These are phyloP conservation scores for Microcebus griseorufus DNA, from an alignment of 2,113 vertebrate species.

Conservation along the genomic window DNA sequence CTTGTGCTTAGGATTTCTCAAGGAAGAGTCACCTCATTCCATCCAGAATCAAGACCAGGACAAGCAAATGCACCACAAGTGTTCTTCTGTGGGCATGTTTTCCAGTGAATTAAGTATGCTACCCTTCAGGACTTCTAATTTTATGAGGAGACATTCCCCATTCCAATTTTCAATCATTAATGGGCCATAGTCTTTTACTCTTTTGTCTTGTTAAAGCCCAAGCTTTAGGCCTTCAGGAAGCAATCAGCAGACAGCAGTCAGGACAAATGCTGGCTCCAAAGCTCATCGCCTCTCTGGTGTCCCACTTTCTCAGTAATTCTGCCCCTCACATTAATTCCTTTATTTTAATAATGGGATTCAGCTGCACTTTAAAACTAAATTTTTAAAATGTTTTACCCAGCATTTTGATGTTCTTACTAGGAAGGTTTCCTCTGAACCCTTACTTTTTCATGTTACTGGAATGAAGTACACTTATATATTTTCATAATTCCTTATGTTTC, in stretches of 20 bases:
- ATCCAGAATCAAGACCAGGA: neutral
- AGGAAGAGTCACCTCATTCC: neutral
- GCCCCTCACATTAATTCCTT: neutral
- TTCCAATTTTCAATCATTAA: neutral
- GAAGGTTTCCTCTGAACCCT: neutral
- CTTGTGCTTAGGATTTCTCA: neutral
- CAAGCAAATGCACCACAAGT: neutral
- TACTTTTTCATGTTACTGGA: neutral
- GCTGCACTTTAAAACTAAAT: neutral
- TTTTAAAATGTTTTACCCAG: neutral
- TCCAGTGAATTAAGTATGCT: neutral
- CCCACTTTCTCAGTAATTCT: neutral
- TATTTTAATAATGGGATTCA: neutral
- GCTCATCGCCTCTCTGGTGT: neutral
- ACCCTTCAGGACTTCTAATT: neutral
- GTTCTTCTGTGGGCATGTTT: neutral
- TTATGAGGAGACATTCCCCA: neutral
- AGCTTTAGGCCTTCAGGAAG: neutral
- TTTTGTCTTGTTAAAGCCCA: neutral
- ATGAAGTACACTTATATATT: neutral
- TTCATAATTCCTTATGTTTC: constrained; percentile 25
- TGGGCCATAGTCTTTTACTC: neutral
- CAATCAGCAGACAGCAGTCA: neutral
- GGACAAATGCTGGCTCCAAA: neutral
- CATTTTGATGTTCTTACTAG: neutral